phyloP scores from a whole-genome alignment of 2,797 vertebrate species.

The Sitta carolinensis region DNA sequence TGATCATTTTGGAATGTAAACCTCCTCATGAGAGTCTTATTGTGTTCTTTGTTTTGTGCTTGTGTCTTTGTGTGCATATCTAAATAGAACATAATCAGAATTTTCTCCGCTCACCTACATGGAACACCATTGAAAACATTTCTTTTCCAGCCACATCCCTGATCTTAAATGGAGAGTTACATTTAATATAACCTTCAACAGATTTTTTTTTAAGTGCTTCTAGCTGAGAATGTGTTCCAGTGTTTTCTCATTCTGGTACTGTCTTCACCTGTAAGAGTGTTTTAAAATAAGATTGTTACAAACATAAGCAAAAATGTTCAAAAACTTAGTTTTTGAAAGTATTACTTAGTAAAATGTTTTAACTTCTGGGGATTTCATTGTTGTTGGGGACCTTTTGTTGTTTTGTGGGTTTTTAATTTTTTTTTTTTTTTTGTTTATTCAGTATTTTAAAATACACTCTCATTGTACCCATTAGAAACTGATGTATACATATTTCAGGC shows the following conservation, averaged over 20 bases:
- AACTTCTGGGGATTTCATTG: rapidly evolving
- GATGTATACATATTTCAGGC: background rate
- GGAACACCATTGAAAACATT: background rate
- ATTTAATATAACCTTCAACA: background rate
- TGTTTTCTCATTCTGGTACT: background rate
- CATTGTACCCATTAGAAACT: background rate
- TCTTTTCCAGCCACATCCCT: background rate
- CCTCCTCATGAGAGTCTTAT: background rate
- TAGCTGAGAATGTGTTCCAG: background rate
- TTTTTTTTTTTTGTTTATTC: background rate
- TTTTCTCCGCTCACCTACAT: background rate
- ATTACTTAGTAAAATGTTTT: background rate
- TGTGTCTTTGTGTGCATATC: background rate
- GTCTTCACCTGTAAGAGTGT: background rate
- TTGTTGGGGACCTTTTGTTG: rapidly evolving
- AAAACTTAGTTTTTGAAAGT: background rate
- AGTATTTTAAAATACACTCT: background rate
- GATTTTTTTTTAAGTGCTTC: background rate
- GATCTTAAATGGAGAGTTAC: background rate
- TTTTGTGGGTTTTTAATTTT: background rate
- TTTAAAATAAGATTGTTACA: background rate
- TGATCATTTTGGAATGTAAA: background rate
- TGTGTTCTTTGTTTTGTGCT: background rate
- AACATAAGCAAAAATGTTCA: background rate
- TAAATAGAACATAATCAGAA: background rate